Conservation (phyloP, 2,797 vertebrate genomes). For the Perodicticus potto region DNA sequence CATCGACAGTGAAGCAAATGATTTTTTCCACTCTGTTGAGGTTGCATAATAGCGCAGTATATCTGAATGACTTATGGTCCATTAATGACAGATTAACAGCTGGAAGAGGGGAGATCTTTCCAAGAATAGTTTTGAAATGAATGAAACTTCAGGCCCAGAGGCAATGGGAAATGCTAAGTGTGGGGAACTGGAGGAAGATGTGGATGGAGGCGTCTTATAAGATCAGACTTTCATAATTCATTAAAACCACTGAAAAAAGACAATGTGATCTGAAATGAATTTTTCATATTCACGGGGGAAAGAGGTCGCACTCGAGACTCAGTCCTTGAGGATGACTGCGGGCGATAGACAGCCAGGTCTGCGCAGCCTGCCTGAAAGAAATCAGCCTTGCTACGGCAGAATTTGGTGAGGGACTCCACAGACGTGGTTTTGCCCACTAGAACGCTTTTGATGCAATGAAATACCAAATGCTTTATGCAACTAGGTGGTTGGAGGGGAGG, state of each 20-base stretch:
- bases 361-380: not conserved
- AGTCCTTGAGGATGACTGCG: slow-evolving; percentile 24
- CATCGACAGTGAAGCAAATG: slow-evolving; percentile 86
- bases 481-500: not conserved
- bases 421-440: not conserved
- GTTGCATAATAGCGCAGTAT: slow-evolving; percentile 80
- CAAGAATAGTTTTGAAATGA: slow-evolving; percentile 69
- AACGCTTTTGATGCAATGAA: slow-evolving; percentile 1
- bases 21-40: slow-evolving; percentile 85
- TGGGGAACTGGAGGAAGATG: slow-evolving; percentile 17
- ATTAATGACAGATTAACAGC: slow-evolving; percentile 81
- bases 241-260: slow-evolving; percentile 67
- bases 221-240: slow-evolving; percentile 25
- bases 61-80: slow-evolving; percentile 84
- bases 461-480: not conserved
- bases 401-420: not conserved
- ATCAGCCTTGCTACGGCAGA: not conserved
- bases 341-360: not conserved
- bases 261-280: slow-evolving; percentile 52
- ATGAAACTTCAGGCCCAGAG: slow-evolving; percentile 63
- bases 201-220: slow-evolving; percentile 41
- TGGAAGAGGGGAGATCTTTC: slow-evolving; percentile 70
- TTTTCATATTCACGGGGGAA: slow-evolving; percentile 36
- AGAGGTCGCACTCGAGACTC: slow-evolving; percentile 14
- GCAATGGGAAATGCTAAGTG: slow-evolving; percentile 63